phyloP scores from a whole-genome alignment of 35 echinoderm and acorn worm species.

The Lytechinus variegatus region DNA sequence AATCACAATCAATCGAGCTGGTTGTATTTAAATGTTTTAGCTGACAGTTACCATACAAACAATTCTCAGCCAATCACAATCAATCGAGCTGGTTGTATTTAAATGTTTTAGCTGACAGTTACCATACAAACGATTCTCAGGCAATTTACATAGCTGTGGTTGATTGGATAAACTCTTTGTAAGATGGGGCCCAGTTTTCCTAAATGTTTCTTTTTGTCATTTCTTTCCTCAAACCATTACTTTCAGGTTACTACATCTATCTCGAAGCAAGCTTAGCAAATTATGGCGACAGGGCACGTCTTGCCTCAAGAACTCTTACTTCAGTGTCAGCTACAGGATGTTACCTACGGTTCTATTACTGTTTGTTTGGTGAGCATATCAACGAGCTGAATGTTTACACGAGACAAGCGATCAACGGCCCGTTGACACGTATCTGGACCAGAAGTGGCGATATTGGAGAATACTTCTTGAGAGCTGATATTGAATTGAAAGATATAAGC shows the following conservation, averaged over 20 bases:
- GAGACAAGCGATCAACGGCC: slow-evolving; percentile 76
- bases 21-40: too few species aligned
- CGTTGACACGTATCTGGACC: slow-evolving; percentile 66
- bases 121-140: too few species aligned
- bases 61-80: too few species aligned
- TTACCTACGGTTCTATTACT: slow-evolving; percentile 82
- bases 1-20: too few species aligned
- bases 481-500: not conserved
- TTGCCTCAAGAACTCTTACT: slow-evolving; percentile 61
- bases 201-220: too few species aligned
- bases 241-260: slow-evolving; percentile 66
- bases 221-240: too few species aligned
- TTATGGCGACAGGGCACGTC: slow-evolving; percentile 66
- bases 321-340: not conserved
- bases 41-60: too few species aligned
- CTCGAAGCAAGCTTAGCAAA: slow-evolving; percentile 61
- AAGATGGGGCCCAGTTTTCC: too few species aligned
- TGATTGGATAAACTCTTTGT: too few species aligned
- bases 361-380: slow-evolving; percentile 83
- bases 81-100: too few species aligned
- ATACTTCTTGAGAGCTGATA: slow-evolving; percentile 76
- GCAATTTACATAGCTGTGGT: too few species aligned
- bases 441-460: slow-evolving; percentile 75
- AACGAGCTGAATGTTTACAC: slow-evolving; percentile 82
- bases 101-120: too few species aligned